Base-by-base conservation (phyloP, 1,140 invertebrate genomes). In the Mycetomoellerius zeteki region DNA sequence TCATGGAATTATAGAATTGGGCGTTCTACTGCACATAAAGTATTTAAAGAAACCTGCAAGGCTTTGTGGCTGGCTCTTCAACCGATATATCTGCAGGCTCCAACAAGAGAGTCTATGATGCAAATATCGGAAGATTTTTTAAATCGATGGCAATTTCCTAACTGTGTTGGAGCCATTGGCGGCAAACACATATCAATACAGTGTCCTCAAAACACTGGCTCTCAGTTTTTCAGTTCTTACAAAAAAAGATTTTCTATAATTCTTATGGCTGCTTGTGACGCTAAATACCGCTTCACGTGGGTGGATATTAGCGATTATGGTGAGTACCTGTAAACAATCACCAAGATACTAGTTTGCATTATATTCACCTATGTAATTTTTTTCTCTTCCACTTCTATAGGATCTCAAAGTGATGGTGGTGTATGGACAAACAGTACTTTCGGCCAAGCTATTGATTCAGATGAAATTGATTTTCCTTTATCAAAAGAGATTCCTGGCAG, bases 1-100 rank as follows among this genome's bases (percentile, higher is more conserved):
- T 64, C 27, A 64, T 64, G 62, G 65, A 24, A 12, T 14, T 47
- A 64, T 4, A 69, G 65, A 69, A 47, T 69, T 69, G 65, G 65
- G 2, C 33, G 33, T 43, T 69, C 65, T 10, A 69, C 65, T 43
- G n/a, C 65, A 69, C 19, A 69, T 1, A 69, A 69, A 47, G 12
- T 69, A 2, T 37, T 69, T 2, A n/a, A 10, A 0, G 33, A 69
- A 69, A 43, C n/a, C 33, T 69, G 65, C 10, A 21, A 0, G 12
- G 12, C 33, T 24, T 43, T 69, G 8, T 69, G 37, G 65, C 14
- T 14, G 14, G 65, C 33, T 14, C 65, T 69, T 43, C 33, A 69
- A 21, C 65, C 65, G 4, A 37, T 43, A 43, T 69, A 69, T 43
- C 21, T 69, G 12, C 1, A 37, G 33, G 1, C n/a, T 47, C 21